Base-by-base conservation (phyloP, 2,113 vertebrate genomes). In the Toxotes chatareus region DNA sequence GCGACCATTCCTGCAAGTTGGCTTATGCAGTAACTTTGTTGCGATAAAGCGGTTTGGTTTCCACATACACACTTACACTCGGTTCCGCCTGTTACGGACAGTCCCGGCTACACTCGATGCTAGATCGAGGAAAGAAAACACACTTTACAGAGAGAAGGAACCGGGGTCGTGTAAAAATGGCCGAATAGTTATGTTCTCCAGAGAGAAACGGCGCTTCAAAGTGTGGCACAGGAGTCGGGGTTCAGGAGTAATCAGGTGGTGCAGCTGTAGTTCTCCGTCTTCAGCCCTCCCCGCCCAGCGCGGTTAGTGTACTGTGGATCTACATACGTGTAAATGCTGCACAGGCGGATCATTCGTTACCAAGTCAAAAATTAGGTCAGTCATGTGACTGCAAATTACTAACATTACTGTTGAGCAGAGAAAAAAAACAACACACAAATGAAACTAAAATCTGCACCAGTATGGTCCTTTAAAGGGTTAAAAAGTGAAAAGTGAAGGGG, bases 31-130 rank as follows among this genome's bases (percentile, higher is more conserved):
- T 12, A n/a, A 70, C 59, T 36, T 17, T 4, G 46, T 2, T 55
- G 38, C 12, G 27, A 8, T 65, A 55, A 1, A 65, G 34, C 49
- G 16, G 9, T 21, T 13, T 1, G 19, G 7, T 23, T 27, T 61
- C 17, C 55, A 16, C 55, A 4, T 23, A 46, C 0, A 31, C 51
- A 89, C 85, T 89, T 79, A 85, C 86, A 17, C 27, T 81, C 60
- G 65, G 51, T 62, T 66, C 67, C 32, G 14, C 16, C 21, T 71
- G 38, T 3, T 3, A 12, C 23, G 31, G 2, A 31, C 46, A 7
- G 47, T 65, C 57, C 65, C 64, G 7, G 56, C 47, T 0, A 21
- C 42, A n/a, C 42, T 60, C 65, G 66, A 17, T 19, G 62, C 32
- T 8, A 16, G 7, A 17, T 6, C 6, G 36, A n/a, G 19, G 23